Evolutionary conservation across 1,140 invertebrate genomes (phyloP).

Genomic region (Pseudoatta argentina): DNA sequence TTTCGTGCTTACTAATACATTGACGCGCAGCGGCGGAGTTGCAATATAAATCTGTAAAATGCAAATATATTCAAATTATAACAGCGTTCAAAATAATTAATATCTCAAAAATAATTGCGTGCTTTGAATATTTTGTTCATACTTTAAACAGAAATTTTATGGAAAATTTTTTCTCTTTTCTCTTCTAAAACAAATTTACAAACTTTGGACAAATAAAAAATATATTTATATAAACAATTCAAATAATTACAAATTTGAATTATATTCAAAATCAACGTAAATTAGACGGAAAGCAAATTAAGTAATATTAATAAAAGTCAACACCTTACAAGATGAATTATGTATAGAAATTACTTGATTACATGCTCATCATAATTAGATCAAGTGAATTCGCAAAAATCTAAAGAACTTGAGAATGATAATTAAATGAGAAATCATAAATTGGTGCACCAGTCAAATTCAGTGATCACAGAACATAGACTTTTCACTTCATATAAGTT

Average conservation of each 20-base stretch:
- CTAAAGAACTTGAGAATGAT: too few relatives aligned
- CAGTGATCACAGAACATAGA: too few relatives aligned
- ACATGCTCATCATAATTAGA: too few relatives aligned
- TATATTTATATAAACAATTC: background rate
- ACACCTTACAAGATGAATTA: too few relatives aligned
- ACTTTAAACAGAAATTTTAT: background rate
- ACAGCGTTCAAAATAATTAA: slow-evolving; percentile 4
- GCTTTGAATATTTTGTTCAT: background rate
- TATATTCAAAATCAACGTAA: background rate
- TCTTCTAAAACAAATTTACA: background rate
- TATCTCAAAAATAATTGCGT: background rate
- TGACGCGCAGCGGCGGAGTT: background rate
- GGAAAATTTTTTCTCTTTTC: slow-evolving; percentile 11
- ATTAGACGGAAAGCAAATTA: too few relatives aligned
- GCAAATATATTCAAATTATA: background rate
- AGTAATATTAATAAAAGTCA: too few relatives aligned
- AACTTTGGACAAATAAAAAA: background rate
- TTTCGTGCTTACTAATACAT: background rate
- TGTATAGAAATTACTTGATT: too few relatives aligned
- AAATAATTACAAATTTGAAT: background rate
- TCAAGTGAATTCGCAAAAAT: too few relatives aligned
- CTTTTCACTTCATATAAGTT: too few relatives aligned
- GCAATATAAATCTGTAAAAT: slow-evolving; percentile 6
- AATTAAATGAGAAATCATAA: too few relatives aligned
- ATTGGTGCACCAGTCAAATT: too few relatives aligned